Evolutionary conservation across 2,888 invertebrate species (phyloP), one percentile per base, ranked within the genome.

Genomic region (Diplazon laetatorius): DNA sequence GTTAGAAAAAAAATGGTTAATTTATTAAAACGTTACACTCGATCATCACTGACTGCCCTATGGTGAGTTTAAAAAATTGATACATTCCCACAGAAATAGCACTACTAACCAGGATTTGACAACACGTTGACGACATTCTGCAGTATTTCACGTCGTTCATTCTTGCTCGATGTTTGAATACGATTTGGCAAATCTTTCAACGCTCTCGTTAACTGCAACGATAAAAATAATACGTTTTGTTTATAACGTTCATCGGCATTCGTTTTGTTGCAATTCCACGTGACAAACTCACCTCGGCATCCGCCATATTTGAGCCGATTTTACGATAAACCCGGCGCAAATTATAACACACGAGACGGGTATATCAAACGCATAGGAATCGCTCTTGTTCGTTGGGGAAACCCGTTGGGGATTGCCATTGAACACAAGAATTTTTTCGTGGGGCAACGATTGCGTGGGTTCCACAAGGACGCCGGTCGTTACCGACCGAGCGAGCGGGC

Each of bases 141-240:
- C 81, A 95, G 92, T 86, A 95, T 93, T 89, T 93, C 92, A 88
- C 93, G 93, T 87, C 96, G 93, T 87, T 94, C 95, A 88, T 93
- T 95, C 88, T 94, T 92, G 91, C 95, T 95, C 82, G 95, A 93
- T 87, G 94, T 94, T 91, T 95, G 95, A 86, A 95, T n/a, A n/a
- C 93, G 94, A 89, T 93, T 93, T 74, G 95, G 95, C 87, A 96
- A 92, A 92, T 96, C 95, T 91, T 95, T 95, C 84, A 96, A 92
- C 87, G 93, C 94, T 91, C 93, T 94, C 83, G 93, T 91, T 84
- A 95, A 92, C 95, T 95, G 92, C 75, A 88, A 89, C 22, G 73
- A 75, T 85, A 85, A 78, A 60, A 48, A 74, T n/a, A 8, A 50
- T 12, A 30, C 14, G 20, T 14, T 25, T 18, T 20, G 44, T 50